These are phyloP conservation scores for Poeciliopsis turrubarensis DNA, from an alignment of 2,113 vertebrate genomes.

Conservation along the genomic window DNA sequence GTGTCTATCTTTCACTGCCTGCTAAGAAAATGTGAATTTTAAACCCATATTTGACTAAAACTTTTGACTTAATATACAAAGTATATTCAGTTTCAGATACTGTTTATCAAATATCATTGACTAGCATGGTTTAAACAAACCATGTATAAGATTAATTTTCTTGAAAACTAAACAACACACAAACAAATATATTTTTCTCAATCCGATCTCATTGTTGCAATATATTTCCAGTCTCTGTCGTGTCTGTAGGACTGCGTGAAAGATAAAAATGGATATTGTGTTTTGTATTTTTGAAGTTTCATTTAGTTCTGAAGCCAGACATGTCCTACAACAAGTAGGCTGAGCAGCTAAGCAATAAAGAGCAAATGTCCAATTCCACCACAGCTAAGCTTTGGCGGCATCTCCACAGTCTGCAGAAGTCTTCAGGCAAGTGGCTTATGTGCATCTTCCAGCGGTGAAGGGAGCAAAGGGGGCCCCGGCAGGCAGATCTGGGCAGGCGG, in stretches of 20 bases:
- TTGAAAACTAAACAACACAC: not conserved
- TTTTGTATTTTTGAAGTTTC: not conserved
- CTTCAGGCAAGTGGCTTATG: slow-evolving; percentile 52
- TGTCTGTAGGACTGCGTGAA: not conserved
- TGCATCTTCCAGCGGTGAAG: slow-evolving; percentile 52
- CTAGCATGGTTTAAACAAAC: not conserved
- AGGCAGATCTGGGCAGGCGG: slow-evolving; percentile 40
- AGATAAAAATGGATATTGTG: not conserved
- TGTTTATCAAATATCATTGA: not conserved
- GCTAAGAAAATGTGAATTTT: too few relatives aligned
- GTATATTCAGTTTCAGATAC: not conserved
- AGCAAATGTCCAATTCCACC: slow-evolving; percentile 43
- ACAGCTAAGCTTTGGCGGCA: slow-evolving; percentile 40
- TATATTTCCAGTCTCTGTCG: not conserved
- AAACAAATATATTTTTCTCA: not conserved
- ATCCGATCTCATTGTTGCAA: not conserved
- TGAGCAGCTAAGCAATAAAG: slow-evolving; percentile 2
- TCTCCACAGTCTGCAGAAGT: slow-evolving; percentile 30
- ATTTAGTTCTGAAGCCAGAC: not conserved
- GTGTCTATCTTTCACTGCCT: not conserved
- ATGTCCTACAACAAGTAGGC: slow-evolving; percentile 34
- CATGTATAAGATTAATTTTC: not conserved
- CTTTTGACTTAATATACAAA: not conserved
- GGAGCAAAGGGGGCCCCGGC: slow-evolving; percentile 38
- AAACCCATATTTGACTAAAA: too few relatives aligned